Evolutionary conservation across 2,888 invertebrate species (phyloP).

Genomic region (Chymomyza caudatula): DNA sequence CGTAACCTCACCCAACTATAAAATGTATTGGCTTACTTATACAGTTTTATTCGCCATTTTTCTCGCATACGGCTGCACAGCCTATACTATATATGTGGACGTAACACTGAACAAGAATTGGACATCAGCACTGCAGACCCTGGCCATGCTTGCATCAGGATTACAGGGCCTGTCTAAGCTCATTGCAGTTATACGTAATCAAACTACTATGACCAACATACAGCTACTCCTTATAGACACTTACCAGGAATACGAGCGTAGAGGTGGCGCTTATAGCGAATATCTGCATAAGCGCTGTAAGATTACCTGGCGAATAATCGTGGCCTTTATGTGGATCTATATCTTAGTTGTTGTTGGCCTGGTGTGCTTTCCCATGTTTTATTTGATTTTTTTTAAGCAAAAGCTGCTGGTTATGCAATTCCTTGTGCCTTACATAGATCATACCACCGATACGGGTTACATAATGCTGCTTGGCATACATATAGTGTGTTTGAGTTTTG

Average conservation of each 20-base stretch:
- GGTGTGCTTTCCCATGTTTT: conserved; percentile 37
- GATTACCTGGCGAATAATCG: conserved; percentile 29
- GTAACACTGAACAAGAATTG: conserved; percentile 44
- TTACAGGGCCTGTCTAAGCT: conserved; percentile 45
- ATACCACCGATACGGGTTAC: conserved; percentile 36
- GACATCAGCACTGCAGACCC: conserved; percentile 49
- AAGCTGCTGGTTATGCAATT: conserved; percentile 57
- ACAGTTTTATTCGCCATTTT: conserved; percentile 20
- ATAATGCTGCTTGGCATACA: conserved; percentile 35
- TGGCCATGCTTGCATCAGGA: conserved; percentile 45
- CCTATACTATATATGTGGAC: conserved; percentile 59
- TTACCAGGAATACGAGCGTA: conserved; percentile 48
- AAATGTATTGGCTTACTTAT: conserved; percentile 45
- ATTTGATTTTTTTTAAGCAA: conserved; percentile 16
- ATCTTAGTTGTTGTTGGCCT: not conserved
- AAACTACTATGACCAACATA: not conserved
- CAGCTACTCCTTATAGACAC: conserved; percentile 32
- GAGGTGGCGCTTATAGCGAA: conserved; percentile 33
- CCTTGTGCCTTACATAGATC: conserved; percentile 52
- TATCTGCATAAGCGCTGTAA: conserved; percentile 36
- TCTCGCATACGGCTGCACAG: conserved; percentile 40
- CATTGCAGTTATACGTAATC: conserved; percentile 1
- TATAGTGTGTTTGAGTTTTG: conserved; percentile 31
- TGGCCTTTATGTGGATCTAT: conserved; percentile 33
- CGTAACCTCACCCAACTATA: conserved; percentile 40